A percentile compares a stretch with the other conserved stretches of the same genome.
These are phyloP conservation scores for Cavia aperea DNA, from an alignment of 2,113 vertebrate species.

Conservation along the genomic window DNA sequence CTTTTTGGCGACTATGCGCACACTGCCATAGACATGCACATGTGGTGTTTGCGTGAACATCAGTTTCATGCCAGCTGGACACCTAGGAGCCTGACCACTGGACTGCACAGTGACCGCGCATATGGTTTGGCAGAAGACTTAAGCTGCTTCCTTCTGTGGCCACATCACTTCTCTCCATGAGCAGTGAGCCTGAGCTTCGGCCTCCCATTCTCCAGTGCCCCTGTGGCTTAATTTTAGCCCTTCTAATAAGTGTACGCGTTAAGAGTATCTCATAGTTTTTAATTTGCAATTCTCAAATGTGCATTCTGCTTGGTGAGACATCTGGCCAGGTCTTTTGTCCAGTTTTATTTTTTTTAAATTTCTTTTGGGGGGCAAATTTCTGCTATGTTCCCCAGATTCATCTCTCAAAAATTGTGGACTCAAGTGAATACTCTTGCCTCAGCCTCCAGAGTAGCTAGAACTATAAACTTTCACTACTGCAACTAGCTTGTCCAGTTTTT, in stretches of 20 bases:
- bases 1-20: fast-evolving
- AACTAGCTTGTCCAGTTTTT: background rate
- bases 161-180: fast-evolving
- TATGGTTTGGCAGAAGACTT: fast-evolving
- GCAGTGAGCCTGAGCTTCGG: fast-evolving
- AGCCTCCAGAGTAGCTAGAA: background rate
- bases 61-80: fast-evolving
- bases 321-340: background rate
- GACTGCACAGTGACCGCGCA: fast-evolving
- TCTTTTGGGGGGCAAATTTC: no score
- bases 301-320: no score
- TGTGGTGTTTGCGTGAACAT: fast-evolving
- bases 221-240: background rate
- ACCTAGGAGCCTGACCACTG: background rate
- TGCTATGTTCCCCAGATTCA: background rate
- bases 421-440: background rate
- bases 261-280: background rate
- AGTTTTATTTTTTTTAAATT: background rate
- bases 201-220: fast-evolving
- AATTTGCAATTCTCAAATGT: background rate
- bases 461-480: background rate
- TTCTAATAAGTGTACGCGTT: no score
- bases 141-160: background rate
- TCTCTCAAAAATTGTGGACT: background rate
- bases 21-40: fast-evolving